A percentile compares a stretch with the other conserved stretches of the same genome.
phyloP scores from a whole-genome alignment of 2,113 vertebrate species.

The Platysternon megacephalum region DNA sequence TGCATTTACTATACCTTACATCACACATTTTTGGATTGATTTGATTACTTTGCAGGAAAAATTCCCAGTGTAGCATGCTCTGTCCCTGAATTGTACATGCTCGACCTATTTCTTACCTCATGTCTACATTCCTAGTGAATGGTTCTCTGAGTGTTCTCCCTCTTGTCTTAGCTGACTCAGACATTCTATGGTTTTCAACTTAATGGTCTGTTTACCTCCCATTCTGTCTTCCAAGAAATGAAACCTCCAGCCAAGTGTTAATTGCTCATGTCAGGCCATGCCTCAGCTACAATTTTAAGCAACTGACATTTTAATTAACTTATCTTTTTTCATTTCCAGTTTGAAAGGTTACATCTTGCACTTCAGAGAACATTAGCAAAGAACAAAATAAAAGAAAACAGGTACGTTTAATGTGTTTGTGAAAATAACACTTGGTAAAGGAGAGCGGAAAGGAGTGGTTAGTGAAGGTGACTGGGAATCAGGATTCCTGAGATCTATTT shows the following conservation, averaged over 20 bases:
- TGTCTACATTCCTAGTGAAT: not conserved
- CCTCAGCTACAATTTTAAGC: not conserved
- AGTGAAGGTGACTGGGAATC: not conserved
- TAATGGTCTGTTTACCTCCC: not conserved
- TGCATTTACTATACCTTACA: not conserved
- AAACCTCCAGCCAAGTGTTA: not conserved
- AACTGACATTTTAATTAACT: conserved; percentile 17
- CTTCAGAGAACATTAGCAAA: conserved; percentile 88
- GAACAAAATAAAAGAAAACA: conserved; percentile 80
- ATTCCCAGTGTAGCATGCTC: not conserved
- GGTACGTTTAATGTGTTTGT: conserved; percentile 78
- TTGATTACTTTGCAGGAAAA: not conserved
- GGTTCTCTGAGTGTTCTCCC: not conserved
- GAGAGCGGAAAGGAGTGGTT: not conserved
- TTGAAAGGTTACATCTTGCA: conserved; percentile 89
- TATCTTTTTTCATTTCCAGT: conserved; percentile 79
- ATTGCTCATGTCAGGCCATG: not conserved
- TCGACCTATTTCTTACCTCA: not conserved
- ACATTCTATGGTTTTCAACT: not conserved
- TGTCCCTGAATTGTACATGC: not conserved
- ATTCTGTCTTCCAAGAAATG: not conserved
- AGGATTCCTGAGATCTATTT: not conserved
- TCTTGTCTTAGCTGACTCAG: not conserved
- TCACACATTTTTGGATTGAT: not conserved
- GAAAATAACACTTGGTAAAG: not conserved